Conservation (phyloP, 2,113 vertebrate genomes). For the Lutjanus erythropterus region DNA sequence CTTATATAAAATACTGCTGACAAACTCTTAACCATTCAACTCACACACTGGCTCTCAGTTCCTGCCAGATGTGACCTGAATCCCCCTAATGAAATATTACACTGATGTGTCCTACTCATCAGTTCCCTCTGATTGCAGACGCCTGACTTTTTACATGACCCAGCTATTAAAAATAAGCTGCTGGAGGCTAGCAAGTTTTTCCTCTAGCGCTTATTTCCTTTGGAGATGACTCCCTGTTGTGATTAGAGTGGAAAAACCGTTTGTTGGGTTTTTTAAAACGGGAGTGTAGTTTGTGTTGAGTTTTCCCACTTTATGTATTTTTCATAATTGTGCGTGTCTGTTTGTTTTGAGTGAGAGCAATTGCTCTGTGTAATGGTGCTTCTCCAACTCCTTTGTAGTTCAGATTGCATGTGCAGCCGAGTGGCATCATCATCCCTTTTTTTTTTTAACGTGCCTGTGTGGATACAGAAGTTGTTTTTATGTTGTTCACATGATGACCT, state of each 20-base stretch:
- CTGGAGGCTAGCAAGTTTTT: constrained; percentile 6
- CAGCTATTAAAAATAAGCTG: constrained; percentile 14
- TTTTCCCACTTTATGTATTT: constrained; percentile 8
- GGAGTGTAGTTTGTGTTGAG: neutral
- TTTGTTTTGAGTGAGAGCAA: constrained; percentile 23
- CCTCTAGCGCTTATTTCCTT: neutral
- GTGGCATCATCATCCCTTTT: neutral
- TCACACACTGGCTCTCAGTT: neutral
- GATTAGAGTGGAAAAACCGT: neutral
- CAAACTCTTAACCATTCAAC: neutral
- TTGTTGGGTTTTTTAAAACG: neutral
- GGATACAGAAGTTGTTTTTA: neutral
- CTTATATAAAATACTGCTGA: neutral
- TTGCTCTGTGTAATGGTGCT: neutral
- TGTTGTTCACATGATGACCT: neutral
- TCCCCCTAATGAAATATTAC: constrained; percentile 1
- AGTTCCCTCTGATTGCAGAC: neutral
- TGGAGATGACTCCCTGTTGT: constrained; percentile 1
- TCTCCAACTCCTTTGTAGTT: neutral
- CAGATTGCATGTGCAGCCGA: neutral
- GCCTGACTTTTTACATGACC: neutral
- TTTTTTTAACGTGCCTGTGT: too few species aligned
- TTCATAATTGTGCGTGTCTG: constrained; percentile 17
- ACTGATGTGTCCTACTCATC: neutral
- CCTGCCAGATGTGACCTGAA: neutral